Conservation (phyloP, 2,797 vertebrate species). For the Pelochelys cantorii region DNA sequence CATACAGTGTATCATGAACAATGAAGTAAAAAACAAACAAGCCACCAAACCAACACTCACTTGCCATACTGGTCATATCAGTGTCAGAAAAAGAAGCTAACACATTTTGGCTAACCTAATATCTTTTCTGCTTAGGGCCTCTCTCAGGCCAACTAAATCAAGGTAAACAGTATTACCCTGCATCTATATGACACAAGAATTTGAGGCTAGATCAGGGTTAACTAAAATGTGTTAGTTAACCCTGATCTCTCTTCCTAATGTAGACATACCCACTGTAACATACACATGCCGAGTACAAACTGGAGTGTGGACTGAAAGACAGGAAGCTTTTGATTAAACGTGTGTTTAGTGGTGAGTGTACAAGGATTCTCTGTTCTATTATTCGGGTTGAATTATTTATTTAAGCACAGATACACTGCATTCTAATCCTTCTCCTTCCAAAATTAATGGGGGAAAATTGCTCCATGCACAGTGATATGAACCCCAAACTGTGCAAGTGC, state of each 20-base stretch:
- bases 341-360: not conserved
- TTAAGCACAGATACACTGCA: conserved; percentile 7
- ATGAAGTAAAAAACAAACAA: not conserved
- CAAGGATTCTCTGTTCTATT: not conserved
- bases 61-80: not conserved
- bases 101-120: not conserved
- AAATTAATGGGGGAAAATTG: not conserved
- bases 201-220: not conserved
- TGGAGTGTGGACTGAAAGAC: not conserved
- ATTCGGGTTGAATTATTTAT: not conserved
- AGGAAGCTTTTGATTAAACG: not conserved
- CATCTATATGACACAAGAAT: not conserved
- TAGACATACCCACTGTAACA: not conserved
- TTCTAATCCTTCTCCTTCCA: conserved; percentile 8
- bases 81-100: not conserved
- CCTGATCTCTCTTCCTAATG: not conserved
- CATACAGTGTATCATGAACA: not conserved
- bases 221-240: not conserved
- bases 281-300: not conserved
- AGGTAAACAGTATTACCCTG: not conserved
- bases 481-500: not conserved
- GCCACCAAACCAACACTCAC: not conserved
- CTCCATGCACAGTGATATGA: not conserved
- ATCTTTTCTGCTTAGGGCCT: not conserved
- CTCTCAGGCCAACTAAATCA: not conserved